Base-by-base conservation (phyloP, 2,797 vertebrate genomes). In the Helarctos malayanus region DNA sequence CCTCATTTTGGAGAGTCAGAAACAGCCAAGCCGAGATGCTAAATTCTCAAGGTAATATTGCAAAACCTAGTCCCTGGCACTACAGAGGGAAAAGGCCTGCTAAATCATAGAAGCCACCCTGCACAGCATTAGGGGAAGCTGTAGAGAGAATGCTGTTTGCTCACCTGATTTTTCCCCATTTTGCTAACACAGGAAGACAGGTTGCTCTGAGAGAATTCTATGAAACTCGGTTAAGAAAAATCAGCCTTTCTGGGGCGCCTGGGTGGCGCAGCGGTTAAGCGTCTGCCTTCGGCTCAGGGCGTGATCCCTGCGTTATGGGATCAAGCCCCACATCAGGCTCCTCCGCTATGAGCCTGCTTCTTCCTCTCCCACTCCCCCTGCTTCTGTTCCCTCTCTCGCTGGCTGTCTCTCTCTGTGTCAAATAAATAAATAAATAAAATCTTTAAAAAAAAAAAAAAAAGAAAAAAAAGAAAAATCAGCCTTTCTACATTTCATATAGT, bases 31-130 rank as follows among this genome's bases (percentile, higher is more conserved):
- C 76, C 1, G 35, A 85, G 76, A 96, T 76, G 92, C 89, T 97
- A 94, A 98, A 94, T 95, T 71, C 88, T 96, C 88, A 87, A 95
- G 91, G 97, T 97, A 97, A 89, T 95, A 65, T 86, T 94, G 88
- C 78, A 96, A 84, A 97, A 75, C 88, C 78, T 88, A 63, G 84
- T 88, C n/a, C 54, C 21, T 45, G 29, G 38, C 54, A 83, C 15
- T n/a, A 63, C 82, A 81, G 63, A 94, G 29, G 75, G 38, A 68
- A 92, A 95, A 91, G 49, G 47, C 23, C 21, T 88, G 13, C 47
- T 91, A 87, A 97, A 96, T 94, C 78, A 83, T 54, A 86, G 86
- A 73, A 57, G 18, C 61, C 29, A 5, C 52, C n/a, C 57, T 93
- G 78, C 45, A 45, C 7, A 35, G 65, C 57, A 82, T 71, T 82